phyloP scores from a whole-genome alignment of 2,797 vertebrate species.

The Brachyalestes nurse region DNA sequence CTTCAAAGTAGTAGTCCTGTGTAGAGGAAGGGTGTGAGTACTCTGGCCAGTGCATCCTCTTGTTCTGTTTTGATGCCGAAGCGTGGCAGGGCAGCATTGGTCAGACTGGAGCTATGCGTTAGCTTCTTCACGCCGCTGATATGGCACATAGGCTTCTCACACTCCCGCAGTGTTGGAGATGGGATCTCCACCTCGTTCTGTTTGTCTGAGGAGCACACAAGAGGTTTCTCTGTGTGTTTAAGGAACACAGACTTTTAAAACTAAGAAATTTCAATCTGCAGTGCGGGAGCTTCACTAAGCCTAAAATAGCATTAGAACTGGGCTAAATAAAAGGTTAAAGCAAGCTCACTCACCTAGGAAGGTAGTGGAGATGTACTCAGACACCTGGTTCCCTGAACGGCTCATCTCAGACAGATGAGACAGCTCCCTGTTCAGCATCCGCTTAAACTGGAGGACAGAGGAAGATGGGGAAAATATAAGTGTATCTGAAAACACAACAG shows the following conservation, averaged over 20 bases:
- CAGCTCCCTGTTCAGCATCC: conserved; percentile 94
- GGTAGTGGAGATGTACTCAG: conserved; percentile 94
- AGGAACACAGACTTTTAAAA: neutral
- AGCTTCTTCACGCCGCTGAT: conserved; percentile 92
- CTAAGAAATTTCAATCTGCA: neutral
- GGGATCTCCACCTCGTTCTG: conserved; percentile 95
- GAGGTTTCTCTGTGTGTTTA: neutral
- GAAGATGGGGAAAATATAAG: conserved; percentile 7
- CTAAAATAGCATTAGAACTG: conserved; percentile 35
- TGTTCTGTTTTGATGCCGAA: conserved; percentile 91
- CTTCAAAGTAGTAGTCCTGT: neutral
- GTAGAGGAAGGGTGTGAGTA: conserved; percentile 59
- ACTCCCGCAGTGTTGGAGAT: conserved; percentile 86
- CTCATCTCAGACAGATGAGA: conserved; percentile 96
- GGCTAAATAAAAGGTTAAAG: neutral
- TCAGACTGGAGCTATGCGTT: conserved; percentile 84
- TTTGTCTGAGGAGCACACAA: conserved; percentile 81
- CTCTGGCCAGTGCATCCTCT: conserved; percentile 87
- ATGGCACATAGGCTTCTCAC: conserved; percentile 91
- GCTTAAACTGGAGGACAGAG: conserved; percentile 85
- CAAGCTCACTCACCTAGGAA: conserved; percentile 86
- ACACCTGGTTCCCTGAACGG: conserved; percentile 95
- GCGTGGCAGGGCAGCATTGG: conserved; percentile 82
- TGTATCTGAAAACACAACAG: too few species aligned
- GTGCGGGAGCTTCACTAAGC: neutral